A percentile compares a stretch with the other conserved stretches of the same genome.
phyloP scores from a whole-genome alignment of 1,140 invertebrate species.

The Acromyrmex heyeri region DNA sequence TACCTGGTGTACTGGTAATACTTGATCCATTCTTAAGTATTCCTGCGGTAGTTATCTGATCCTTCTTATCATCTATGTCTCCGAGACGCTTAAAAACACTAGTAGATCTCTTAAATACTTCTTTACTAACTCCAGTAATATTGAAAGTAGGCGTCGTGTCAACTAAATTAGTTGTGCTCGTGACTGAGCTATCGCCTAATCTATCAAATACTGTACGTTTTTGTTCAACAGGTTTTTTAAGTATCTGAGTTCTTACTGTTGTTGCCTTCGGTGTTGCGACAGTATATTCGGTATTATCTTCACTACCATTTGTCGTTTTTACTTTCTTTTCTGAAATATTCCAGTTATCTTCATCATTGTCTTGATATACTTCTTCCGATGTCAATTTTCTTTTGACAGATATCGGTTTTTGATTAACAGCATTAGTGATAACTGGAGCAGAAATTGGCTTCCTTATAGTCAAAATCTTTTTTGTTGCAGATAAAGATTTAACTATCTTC shows the following conservation, averaged over 20 bases:
- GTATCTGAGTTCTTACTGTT: constrained; percentile 81
- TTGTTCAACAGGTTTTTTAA: constrained; percentile 81
- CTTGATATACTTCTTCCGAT: constrained; percentile 63
- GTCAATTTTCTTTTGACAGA: constrained; percentile 75
- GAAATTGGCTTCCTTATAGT: constrained; percentile 76
- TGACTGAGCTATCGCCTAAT: constrained; percentile 85
- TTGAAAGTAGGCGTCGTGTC: constrained; percentile 83
- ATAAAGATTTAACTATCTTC: constrained; percentile 72
- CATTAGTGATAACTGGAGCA: constrained; percentile 62
- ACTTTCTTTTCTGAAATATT: constrained; percentile 69
- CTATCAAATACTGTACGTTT: constrained; percentile 86
- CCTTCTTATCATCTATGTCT: constrained; percentile 82
- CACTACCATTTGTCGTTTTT: constrained; percentile 78
- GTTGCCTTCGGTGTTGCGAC: constrained; percentile 85
- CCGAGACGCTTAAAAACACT: constrained; percentile 85
- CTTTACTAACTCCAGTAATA: constrained; percentile 82
- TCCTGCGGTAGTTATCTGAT: constrained; percentile 65
- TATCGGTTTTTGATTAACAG: constrained; percentile 62
- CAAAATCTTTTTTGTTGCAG: constrained; percentile 63
- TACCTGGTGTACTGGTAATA: constrained; percentile 70
- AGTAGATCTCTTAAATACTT: constrained; percentile 79
- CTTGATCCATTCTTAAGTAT: constrained; percentile 80
- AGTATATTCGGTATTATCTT: constrained; percentile 85
- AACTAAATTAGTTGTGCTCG: constrained; percentile 83
- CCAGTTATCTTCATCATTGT: constrained; percentile 72